These are phyloP conservation scores for Ceratosolen solmsi DNA, from an alignment of 1,140 invertebrate species.

Conservation along the genomic window DNA sequence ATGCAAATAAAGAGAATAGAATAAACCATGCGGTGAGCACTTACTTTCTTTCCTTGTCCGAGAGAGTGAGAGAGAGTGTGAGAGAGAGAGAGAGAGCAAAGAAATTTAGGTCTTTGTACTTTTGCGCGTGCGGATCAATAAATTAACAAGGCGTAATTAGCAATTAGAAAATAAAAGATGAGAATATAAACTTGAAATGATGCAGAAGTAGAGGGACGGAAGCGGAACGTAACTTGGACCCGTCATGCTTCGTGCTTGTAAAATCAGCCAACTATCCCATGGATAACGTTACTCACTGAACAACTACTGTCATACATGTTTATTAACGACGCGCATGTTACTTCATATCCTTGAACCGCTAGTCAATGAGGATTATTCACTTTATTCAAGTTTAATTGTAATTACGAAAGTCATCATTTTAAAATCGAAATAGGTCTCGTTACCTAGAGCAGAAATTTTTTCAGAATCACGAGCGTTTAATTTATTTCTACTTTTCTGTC, in stretches of 20 bases:
- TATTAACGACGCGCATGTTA: conserved; percentile 44
- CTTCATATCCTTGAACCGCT: conserved; percentile 26
- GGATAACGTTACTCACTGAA: conserved; percentile 67
- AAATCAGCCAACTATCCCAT: conserved; percentile 66
- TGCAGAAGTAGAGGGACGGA: neutral
- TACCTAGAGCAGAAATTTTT: neutral
- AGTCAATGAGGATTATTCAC: conserved; percentile 21
- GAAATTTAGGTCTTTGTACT: neutral
- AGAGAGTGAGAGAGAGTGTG: too few species aligned
- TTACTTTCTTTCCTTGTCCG: neutral
- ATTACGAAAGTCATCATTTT: neutral
- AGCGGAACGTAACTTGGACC: conserved; percentile 57
- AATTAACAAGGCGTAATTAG: neutral
- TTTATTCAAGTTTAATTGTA: conserved; percentile 22
- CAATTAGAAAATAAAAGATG: neutral
- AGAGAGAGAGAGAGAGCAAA: too few species aligned
- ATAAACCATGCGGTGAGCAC: neutral
- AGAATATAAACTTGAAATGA: neutral
- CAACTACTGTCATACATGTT: conserved; percentile 55
- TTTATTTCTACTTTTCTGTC: neutral
- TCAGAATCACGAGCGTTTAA: neutral
- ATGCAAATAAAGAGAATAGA: neutral
- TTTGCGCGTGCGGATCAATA: neutral
- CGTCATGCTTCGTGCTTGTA: conserved; percentile 67
- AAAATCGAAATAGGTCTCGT: neutral